Percentiles rank a stretch among this genome's conserved stretches.
phyloP scores from a whole-genome alignment of 2,888 invertebrate genomes.

The Dendrolimus pini region DNA sequence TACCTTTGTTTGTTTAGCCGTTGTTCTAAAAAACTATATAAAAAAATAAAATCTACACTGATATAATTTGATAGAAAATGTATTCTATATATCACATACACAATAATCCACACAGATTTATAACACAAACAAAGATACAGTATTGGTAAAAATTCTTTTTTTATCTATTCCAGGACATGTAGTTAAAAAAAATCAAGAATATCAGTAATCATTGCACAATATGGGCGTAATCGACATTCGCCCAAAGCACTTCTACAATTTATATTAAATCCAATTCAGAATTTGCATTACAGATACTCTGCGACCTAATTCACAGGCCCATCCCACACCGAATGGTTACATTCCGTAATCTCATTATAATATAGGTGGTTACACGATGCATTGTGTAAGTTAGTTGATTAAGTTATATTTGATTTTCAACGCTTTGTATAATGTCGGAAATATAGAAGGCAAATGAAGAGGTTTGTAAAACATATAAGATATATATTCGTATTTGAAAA shows the following conservation, averaged over 20 bases:
- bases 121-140: no score
- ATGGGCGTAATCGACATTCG: neutral
- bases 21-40: no score
- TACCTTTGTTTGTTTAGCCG: no score
- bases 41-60: no score
- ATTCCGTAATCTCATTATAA: slow-evolving; percentile 21
- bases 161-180: no score
- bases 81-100: no score
- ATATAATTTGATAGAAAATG: no score
- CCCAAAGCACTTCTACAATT: neutral
- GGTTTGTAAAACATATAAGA: neutral
- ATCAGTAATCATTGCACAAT: no score
- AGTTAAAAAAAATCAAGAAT: no score
- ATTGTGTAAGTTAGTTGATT: neutral
- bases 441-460: neutral
- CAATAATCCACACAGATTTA: no score
- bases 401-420: neutral
- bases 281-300: slow-evolving; percentile 14
- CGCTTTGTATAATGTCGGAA: neutral
- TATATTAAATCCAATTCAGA: neutral
- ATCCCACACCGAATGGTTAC: slow-evolving; percentile 31
- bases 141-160: no score
- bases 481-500: no score
- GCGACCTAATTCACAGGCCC: slow-evolving; percentile 37
- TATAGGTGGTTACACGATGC: neutral